Evolutionary conservation across 2,113 vertebrate genomes (phyloP).

Genomic region (Brienomyrus brachyistius): DNA sequence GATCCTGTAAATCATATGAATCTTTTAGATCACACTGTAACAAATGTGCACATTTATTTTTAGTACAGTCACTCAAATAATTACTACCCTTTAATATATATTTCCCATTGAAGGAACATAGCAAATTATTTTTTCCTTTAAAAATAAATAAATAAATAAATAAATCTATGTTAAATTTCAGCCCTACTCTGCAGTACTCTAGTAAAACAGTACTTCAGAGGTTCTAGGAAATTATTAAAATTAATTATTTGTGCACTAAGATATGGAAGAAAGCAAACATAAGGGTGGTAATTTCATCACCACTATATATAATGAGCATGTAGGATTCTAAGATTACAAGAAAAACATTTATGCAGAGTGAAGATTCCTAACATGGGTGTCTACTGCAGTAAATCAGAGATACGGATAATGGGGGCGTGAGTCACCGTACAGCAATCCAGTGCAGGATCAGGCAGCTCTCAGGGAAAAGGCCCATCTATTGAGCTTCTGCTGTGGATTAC

Average conservation of each 20-base stretch:
- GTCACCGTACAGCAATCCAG: conserved; percentile 40
- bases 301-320: not conserved
- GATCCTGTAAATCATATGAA: not conserved
- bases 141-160: not conserved
- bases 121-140: not conserved
- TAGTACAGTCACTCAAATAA: not conserved
- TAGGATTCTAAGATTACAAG: not conserved
- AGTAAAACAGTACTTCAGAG: not conserved
- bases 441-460: conserved; percentile 38
- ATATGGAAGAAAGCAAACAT: not conserved
- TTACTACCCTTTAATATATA: not conserved
- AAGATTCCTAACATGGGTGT: not conserved
- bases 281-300: not conserved
- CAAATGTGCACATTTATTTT: not conserved
- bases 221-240: not conserved
- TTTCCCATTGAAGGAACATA: not conserved
- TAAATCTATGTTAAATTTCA: not conserved
- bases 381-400: not conserved
- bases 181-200: not conserved
- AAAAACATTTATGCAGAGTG: not conserved
- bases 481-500: conserved; percentile 31
- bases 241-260: not conserved
- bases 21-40: not conserved
- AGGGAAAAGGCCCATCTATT: conserved; percentile 35
- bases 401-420: conserved; percentile 26